Evolutionary conservation across 2,113 vertebrate genomes (phyloP), one percentile per base, ranked within the genome.

Genomic region (Etia nguti): DNA sequence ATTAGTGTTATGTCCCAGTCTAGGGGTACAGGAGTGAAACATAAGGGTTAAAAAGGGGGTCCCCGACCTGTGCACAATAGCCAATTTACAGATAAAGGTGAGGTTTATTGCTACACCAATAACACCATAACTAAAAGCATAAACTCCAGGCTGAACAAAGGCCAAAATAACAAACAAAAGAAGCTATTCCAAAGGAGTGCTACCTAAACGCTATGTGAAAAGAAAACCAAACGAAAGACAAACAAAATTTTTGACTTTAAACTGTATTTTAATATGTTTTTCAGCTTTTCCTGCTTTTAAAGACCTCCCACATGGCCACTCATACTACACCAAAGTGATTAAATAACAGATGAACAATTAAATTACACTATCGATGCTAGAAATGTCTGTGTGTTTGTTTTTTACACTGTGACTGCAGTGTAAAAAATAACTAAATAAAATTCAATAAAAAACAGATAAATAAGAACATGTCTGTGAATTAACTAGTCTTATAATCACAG

Each of bases 311-410:
- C 59, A n/a, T 36, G 31, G 36, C 2, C 60, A 3, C 18, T 65
- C 60, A 1, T n/a, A n/a, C 31, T 0, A 65, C 60, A 36, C 6
- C 31, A 38, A 34, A 12, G 60, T 0, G 6, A 65, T 8, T n/a
- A 4, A 62, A 1, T 6, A 1, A 20, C 59, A 62, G 59, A 20
- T 1, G 16, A 62, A 62, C 31, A 62, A 31, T 11, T n/a, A 7
- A 65, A 65, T 38, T 38, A 24, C 22, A 56, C 54, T 2, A 4
- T n/a, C 31, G 8, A n/a, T 31, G n/a, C 34, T n/a, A 3, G 18
- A 65, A n/a, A n/a, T 15, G 13, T 38, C 31, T 65, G 10, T 2
- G 36, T 65, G 60, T 65, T 12, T 34, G 31, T 7, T 34, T 34
- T 38, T 1, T 36, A 36, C 31, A 65, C 18, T 20, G 1, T 3